These are phyloP conservation scores for Bombus pascuorum DNA, from an alignment of 1,140 invertebrate genomes.

Conservation along the genomic window DNA sequence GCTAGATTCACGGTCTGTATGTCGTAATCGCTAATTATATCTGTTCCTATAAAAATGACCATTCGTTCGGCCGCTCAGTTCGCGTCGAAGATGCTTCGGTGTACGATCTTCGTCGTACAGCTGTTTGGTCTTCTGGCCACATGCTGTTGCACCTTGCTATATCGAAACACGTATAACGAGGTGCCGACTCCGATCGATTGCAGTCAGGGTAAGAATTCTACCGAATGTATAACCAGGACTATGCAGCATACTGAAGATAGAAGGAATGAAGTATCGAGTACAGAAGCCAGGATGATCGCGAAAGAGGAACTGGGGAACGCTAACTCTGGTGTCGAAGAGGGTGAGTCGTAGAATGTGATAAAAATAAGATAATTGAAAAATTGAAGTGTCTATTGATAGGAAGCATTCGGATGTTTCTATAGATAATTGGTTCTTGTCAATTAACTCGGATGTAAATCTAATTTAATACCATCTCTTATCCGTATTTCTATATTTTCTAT, in stretches of 20 bases:
- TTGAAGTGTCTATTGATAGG: not conserved
- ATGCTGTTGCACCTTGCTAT: not conserved
- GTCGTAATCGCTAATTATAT: conserved; percentile 75
- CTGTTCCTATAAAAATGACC: conserved; percentile 77
- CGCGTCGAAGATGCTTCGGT: conserved; percentile 77
- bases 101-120: conserved; percentile 65
- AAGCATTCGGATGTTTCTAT: not conserved
- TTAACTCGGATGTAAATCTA: not conserved
- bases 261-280: too few relatives aligned
- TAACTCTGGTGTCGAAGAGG: not conserved
- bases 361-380: not conserved
- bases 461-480: not conserved
- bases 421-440: not conserved
- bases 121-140: conserved; percentile 60
- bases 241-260: too few relatives aligned
- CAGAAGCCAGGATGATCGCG: not conserved
- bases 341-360: not conserved
- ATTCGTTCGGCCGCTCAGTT: conserved; percentile 68
- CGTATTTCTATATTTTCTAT: not conserved
- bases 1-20: conserved; percentile 82
- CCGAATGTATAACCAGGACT: not conserved
- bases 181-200: conserved; percentile 27
- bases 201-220: not conserved
- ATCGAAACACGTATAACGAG: not conserved
- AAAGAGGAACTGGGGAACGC: not conserved